These are phyloP conservation scores for Mycteria americana DNA, from an alignment of 2,797 vertebrate species.

Conservation along the genomic window DNA sequence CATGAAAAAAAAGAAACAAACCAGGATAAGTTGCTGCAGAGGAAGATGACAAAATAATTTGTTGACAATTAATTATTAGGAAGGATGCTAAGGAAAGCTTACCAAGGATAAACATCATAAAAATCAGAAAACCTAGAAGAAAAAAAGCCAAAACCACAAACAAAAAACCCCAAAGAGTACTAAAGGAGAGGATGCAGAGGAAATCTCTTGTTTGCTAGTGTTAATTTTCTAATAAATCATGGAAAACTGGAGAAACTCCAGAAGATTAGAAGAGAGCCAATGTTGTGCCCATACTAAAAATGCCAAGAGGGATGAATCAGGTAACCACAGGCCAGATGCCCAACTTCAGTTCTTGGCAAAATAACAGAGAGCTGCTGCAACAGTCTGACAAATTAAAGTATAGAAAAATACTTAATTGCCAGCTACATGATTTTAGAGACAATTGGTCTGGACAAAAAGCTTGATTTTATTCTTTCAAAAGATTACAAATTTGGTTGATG, in stretches of 20 bases:
- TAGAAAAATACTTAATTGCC: neutral
- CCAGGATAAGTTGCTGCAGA: neutral
- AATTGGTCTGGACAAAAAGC: neutral
- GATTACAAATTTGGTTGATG: neutral
- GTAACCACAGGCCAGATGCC: constrained; percentile 14
- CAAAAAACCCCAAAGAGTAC: neutral
- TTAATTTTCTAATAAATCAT: constrained; percentile 11
- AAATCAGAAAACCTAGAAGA: neutral
- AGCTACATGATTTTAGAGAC: neutral
- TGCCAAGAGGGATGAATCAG: constrained; percentile 1
- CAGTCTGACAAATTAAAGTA: neutral
- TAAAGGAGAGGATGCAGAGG: neutral
- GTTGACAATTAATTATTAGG: neutral
- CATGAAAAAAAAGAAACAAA: neutral
- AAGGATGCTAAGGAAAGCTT: neutral
- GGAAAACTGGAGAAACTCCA: neutral
- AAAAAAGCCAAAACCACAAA: neutral
- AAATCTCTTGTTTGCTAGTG: neutral
- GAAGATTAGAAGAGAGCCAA: neutral
- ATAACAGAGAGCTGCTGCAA: neutral
- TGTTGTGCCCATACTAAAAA: neutral
- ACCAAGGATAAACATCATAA: neutral
- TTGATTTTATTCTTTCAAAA: neutral
- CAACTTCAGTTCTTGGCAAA: constrained; percentile 4
- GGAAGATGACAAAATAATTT: neutral